These are phyloP conservation scores for Tipula helvola DNA, from an alignment of 2,888 invertebrate genomes.

Conservation along the genomic window DNA sequence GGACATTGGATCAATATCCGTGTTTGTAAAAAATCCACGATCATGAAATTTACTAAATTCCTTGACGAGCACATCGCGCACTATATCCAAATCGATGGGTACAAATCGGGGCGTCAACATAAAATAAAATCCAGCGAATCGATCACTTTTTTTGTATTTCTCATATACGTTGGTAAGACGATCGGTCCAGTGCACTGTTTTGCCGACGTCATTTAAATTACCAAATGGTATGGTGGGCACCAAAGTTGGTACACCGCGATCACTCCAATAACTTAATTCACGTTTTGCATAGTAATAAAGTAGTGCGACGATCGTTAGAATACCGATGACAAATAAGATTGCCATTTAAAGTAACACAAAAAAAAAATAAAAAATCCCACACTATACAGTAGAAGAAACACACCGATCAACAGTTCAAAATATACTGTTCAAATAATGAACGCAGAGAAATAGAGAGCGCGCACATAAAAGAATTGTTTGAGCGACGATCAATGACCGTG, in stretches of 20 bases:
- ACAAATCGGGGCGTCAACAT: not conserved
- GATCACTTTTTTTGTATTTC: not conserved
- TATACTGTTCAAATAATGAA: not conserved
- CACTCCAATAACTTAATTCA: not conserved
- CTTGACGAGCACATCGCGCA: not conserved
- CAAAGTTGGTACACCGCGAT: not conserved
- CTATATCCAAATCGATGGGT: not conserved
- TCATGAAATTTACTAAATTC: not conserved
- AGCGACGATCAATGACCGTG: not conserved
- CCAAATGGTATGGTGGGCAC: not conserved
- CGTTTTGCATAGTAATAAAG: not conserved
- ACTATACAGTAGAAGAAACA: not conserved
- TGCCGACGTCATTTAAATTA: not conserved
- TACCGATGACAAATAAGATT: not conserved
- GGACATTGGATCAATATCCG: not conserved
- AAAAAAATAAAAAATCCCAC: too few species aligned
- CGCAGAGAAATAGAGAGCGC: not conserved
- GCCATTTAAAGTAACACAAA: not conserved
- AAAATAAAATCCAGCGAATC: not conserved
- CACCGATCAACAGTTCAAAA: not conserved
- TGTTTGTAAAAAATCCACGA: not conserved
- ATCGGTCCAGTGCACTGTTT: not conserved
- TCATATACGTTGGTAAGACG: not conserved
- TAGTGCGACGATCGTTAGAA: not conserved
- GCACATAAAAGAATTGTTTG: not conserved